A percentile compares a stretch with the other conserved stretches of the same genome.
These are phyloP conservation scores for Ptilonorhynchus violaceus DNA, from an alignment of 2,113 vertebrate species.

Conservation along the genomic window DNA sequence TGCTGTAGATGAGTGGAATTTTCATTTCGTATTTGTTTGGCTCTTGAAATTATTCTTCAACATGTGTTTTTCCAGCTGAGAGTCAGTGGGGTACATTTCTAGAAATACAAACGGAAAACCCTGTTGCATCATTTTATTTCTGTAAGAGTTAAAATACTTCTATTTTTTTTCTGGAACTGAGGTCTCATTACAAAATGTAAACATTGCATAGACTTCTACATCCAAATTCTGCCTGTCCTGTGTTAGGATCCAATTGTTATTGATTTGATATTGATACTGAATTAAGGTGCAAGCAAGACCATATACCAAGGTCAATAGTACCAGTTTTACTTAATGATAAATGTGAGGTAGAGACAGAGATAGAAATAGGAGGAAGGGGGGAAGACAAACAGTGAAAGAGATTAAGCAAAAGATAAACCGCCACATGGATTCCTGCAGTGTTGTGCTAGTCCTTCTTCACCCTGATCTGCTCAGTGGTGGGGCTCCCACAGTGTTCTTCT, in stretches of 20 bases:
- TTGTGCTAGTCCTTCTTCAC: not conserved
- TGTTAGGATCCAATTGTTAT: accelerated
- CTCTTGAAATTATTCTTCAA: not conserved
- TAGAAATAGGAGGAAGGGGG: not conserved
- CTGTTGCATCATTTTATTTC: not conserved
- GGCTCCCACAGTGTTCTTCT: not conserved
- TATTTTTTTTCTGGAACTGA: not conserved
- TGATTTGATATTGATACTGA: too few relatives aligned
- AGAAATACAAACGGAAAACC: not conserved
- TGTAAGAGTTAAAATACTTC: not conserved
- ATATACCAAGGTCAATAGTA: not conserved
- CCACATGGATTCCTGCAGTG: not conserved
- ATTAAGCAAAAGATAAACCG: not conserved
- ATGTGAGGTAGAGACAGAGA: not conserved
- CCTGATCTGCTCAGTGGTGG: accelerated
- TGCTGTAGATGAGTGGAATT: not conserved
- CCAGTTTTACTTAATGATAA: not conserved
- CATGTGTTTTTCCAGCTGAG: not conserved
- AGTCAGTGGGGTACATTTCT: not conserved
- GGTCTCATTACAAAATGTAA: not conserved
- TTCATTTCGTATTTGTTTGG: not conserved
- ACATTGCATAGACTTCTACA: not conserved
- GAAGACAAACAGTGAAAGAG: not conserved
- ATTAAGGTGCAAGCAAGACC: not conserved
- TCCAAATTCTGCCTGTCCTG: not conserved